These are phyloP conservation scores for Chlorodrepanis virens DNA, from an alignment of 2,113 vertebrate species.

Conservation along the genomic window DNA sequence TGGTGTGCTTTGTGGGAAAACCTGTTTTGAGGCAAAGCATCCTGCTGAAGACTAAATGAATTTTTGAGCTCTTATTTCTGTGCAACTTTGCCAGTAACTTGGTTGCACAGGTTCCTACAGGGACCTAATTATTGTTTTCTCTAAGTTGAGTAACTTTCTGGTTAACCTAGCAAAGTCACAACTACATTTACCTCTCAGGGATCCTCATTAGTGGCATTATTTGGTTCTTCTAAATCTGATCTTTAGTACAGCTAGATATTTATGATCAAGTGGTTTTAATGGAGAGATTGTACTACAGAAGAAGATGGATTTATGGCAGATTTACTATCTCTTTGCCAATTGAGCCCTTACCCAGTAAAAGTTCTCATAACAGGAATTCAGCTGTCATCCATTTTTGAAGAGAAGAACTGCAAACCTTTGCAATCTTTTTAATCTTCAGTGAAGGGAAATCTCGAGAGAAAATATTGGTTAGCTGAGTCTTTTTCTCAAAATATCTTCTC, in stretches of 20 bases:
- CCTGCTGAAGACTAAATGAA: not conserved
- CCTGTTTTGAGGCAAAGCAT: not conserved
- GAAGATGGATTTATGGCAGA: not conserved
- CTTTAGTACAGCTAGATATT: not conserved
- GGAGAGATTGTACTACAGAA: not conserved
- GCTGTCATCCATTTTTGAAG: not conserved
- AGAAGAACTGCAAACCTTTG: not conserved
- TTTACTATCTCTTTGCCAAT: not conserved
- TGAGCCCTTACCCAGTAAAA: not conserved
- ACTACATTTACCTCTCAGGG: not conserved
- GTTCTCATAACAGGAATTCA: not conserved
- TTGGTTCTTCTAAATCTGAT: not conserved
- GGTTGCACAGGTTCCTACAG: not conserved
- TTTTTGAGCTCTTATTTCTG: not conserved
- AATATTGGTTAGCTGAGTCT: not conserved
- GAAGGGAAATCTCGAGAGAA: not conserved
- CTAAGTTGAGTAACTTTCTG: not conserved
- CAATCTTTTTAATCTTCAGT: not conserved
- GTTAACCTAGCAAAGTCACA: not conserved
- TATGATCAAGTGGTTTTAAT: not conserved
- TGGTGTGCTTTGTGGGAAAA: not conserved
- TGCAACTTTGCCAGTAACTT: not conserved
- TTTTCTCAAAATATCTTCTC: not conserved
- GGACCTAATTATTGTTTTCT: not conserved
- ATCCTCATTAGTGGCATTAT: not conserved